phyloP scores from a whole-genome alignment of 1,140 invertebrate genomes.

The Ceratitis capitata region DNA sequence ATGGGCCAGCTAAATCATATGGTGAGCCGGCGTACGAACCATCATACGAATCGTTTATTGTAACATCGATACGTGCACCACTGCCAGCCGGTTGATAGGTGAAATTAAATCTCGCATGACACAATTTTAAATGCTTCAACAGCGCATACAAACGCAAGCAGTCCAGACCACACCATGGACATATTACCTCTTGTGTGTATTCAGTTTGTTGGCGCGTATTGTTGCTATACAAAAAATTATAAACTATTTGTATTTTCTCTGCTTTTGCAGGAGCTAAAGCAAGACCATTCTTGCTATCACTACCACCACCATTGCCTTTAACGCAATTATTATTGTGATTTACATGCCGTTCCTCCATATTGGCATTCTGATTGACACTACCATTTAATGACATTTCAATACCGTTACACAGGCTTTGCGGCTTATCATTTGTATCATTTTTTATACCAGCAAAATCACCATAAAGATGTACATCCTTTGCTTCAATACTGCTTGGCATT shows the following conservation, averaged over 20 bases:
- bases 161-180: conserved; percentile 94
- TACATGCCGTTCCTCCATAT: conserved; percentile 72
- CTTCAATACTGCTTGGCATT: conserved; percentile 73
- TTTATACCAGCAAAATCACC: conserved; percentile 39
- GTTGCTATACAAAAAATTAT: conserved; percentile 96
- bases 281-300: conserved; percentile 1
- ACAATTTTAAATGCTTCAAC: conserved; percentile 92
- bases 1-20: conserved; percentile 84
- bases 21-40: conserved; percentile 95
- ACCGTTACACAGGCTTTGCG: neutral
- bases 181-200: conserved; percentile 89
- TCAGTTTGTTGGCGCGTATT: conserved; percentile 95
- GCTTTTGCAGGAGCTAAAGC: conserved; percentile 28
- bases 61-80: conserved; percentile 91
- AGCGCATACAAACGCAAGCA: conserved; percentile 88
- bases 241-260: conserved; percentile 80
- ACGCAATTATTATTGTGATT: conserved; percentile 66
- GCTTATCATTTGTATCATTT: conserved; percentile 16
- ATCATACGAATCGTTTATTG: conserved; percentile 94
- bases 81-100: conserved; percentile 74
- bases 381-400: neutral
- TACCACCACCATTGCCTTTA: conserved; percentile 49
- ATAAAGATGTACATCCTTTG: conserved; percentile 55
- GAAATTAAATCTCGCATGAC: conserved; percentile 93
- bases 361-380: neutral